Evolutionary conservation across 2,888 invertebrate genomes (phyloP).

Genomic region (Panorpa germanica): DNA sequence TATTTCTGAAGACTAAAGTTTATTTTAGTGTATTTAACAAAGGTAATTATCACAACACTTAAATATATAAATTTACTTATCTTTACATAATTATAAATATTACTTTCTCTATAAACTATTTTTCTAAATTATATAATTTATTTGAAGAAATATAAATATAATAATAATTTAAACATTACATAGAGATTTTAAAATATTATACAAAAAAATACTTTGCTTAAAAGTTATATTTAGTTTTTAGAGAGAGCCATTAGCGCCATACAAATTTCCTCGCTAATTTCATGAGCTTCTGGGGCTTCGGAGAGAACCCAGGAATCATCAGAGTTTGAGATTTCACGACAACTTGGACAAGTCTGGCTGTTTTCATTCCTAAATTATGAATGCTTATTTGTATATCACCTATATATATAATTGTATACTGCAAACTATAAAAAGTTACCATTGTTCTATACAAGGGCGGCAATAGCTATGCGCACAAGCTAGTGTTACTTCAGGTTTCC

Average conservation of each 20-base stretch:
- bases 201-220: no score
- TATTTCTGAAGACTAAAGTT: no score
- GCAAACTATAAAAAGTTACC: conserved; percentile 25
- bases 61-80: no score
- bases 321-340: conserved; percentile 39
- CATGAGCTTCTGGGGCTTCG: conserved; percentile 36
- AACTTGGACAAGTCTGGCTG: conserved; percentile 50
- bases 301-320: conserved; percentile 46
- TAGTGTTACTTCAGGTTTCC: conserved; percentile 43
- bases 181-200: no score
- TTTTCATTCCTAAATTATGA: conserved; percentile 36
- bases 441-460: conserved; percentile 48
- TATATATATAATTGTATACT: neutral
- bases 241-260: conserved; percentile 24
- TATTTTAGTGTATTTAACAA: no score
- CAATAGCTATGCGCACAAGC: conserved; percentile 55
- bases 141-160: no score
- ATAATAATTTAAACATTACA: no score
- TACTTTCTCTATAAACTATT: no score
- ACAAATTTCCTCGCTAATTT: conserved; percentile 32
- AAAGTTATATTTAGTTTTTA: no score
- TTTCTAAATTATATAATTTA: no score
- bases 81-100: no score
- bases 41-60: no score
- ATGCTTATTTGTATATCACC: conserved; percentile 6